phyloP scores from a whole-genome alignment of 2,888 invertebrate genomes.

The Drosophila villosipedis region DNA sequence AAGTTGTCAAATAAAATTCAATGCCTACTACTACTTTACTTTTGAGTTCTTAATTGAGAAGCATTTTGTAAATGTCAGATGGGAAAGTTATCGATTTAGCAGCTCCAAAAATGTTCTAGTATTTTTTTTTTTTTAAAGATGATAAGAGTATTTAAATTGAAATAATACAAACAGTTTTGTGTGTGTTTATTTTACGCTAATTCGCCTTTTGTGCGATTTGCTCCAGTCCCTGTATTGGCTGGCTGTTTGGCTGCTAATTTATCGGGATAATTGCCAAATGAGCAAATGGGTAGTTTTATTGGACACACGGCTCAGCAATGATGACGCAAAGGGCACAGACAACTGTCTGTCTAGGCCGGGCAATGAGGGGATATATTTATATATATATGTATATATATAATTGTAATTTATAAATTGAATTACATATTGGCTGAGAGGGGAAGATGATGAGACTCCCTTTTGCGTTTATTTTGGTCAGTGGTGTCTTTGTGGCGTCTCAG shows the following conservation, averaged over 20 bases:
- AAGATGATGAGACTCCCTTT: background rate
- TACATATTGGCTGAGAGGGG: slow-evolving; percentile 52
- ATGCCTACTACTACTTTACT: background rate
- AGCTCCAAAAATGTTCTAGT: background rate
- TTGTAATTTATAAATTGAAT: slow-evolving; percentile 84
- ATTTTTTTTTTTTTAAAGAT: background rate
- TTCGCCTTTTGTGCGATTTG: background rate
- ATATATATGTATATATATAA: slow-evolving; percentile 44
- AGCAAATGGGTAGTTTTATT: slow-evolving; percentile 85
- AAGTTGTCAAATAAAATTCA: background rate
- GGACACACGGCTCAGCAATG: slow-evolving; percentile 77
- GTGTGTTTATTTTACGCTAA: background rate
- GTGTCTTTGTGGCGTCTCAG: slow-evolving; percentile 41
- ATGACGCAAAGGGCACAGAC: slow-evolving; percentile 75
- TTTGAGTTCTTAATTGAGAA: no score
- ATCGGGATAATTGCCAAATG: slow-evolving; percentile 85
- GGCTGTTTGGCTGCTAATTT: slow-evolving; percentile 80
- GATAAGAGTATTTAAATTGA: background rate
- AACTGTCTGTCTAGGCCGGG: background rate
- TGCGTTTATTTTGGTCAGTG: background rate
- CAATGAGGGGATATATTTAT: background rate
- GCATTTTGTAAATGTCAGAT: background rate
- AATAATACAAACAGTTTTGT: background rate
- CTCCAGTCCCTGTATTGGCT: background rate
- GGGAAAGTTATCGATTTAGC: background rate